Conservation (phyloP, 2,797 vertebrate species). For the Tragelaphus oryx region DNA sequence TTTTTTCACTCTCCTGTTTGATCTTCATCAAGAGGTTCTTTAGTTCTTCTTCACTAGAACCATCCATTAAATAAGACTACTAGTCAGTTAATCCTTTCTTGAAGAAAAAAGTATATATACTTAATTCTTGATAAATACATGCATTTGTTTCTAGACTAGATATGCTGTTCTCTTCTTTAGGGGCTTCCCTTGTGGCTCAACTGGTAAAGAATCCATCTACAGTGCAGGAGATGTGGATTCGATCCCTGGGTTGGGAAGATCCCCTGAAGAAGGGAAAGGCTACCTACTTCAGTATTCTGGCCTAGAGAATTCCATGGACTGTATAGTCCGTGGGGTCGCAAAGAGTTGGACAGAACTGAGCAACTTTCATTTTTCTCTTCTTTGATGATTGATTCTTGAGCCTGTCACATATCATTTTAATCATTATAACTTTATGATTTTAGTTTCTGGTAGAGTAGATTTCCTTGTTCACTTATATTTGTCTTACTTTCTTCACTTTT, state of each 20-base stretch:
- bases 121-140: slow-evolving; percentile 31
- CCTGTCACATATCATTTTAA: neutral
- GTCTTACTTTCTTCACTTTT: neutral
- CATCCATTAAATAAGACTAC: neutral
- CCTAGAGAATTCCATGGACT: neutral
- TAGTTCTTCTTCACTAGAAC: neutral
- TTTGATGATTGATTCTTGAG: slow-evolving; percentile 15
- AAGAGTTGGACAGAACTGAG: neutral
- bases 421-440: neutral
- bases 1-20: neutral
- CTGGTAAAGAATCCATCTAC: neutral
- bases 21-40: neutral
- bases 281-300: neutral
- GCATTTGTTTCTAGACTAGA: neutral
- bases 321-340: neutral
- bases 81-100: neutral
- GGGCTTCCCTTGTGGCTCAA: neutral
- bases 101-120: neutral
- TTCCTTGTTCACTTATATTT: neutral
- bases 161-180: neutral
- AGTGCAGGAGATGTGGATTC: neutral
- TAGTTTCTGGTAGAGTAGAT: neutral
- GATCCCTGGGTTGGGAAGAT: neutral
- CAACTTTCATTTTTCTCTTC: neutral
- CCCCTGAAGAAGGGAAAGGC: neutral